Conservation (phyloP, 2,113 vertebrate species). For the Cynocephalus volans region DNA sequence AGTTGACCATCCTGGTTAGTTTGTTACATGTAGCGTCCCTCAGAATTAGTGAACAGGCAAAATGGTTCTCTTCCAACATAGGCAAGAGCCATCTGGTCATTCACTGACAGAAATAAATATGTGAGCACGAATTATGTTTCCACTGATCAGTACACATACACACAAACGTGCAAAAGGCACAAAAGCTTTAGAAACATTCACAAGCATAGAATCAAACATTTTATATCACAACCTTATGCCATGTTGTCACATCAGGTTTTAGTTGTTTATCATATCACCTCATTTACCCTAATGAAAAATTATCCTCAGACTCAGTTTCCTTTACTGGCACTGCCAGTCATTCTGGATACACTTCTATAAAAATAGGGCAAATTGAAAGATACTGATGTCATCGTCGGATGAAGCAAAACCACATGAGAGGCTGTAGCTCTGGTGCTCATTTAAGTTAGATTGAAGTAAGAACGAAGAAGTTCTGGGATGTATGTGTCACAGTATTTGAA, state of each 20-base stretch:
- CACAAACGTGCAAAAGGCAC: slow-evolving; percentile 54
- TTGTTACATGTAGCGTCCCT: background rate
- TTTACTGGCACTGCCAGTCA: slow-evolving; percentile 74
- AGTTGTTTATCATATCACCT: slow-evolving; percentile 81
- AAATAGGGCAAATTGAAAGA: slow-evolving; percentile 91
- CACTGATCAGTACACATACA: slow-evolving; percentile 23
- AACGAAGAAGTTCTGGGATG: slow-evolving; percentile 85
- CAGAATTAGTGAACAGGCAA: slow-evolving; percentile 39
- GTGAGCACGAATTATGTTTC: slow-evolving; percentile 55
- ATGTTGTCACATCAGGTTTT: slow-evolving; percentile 24
- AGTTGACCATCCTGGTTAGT: background rate
- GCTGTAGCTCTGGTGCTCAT: slow-evolving; percentile 88
- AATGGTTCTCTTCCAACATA: slow-evolving; percentile 54
- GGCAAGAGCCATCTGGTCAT: slow-evolving; percentile 67
- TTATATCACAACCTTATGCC: slow-evolving; percentile 52
- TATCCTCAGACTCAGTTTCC: slow-evolving; percentile 83
- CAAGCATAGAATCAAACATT: slow-evolving; percentile 53
- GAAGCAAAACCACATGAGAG: slow-evolving; percentile 94
- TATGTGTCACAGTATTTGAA: slow-evolving; percentile 88
- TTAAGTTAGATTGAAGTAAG: slow-evolving; percentile 89
- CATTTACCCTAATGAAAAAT: slow-evolving; percentile 84
- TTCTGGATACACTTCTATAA: slow-evolving; percentile 82
- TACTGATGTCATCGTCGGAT: slow-evolving; percentile 92
- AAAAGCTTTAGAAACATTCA: slow-evolving; percentile 37
- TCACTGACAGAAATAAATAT: slow-evolving; percentile 72